Conservation (phyloP, 2,888 invertebrate species). For the Philhelius pedissequus region DNA sequence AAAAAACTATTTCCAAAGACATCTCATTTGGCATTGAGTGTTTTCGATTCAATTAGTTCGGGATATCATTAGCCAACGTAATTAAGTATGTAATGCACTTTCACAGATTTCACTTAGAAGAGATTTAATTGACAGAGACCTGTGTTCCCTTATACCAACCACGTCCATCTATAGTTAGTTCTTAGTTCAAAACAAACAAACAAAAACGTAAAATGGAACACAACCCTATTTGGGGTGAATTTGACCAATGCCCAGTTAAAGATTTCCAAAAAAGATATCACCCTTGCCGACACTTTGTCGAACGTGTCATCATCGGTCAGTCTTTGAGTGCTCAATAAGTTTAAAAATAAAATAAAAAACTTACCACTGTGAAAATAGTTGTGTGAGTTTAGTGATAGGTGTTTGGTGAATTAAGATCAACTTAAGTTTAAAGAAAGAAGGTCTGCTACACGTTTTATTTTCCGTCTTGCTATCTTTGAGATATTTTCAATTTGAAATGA, state of each 20-base stretch:
- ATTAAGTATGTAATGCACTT: conserved; percentile 57
- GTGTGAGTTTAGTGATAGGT: neutral
- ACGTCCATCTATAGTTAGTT: neutral
- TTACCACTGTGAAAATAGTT: neutral
- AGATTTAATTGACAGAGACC: conserved; percentile 25
- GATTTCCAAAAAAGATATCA: neutral
- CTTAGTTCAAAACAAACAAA: neutral
- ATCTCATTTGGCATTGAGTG: neutral
- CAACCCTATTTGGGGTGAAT: neutral
- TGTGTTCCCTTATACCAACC: neutral
- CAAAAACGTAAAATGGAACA: too few species aligned
- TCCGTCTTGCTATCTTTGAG: neutral
- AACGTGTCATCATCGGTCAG: neutral
- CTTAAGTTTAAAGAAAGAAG: neutral
- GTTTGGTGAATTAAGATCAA: neutral
- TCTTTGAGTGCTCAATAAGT: too few species aligned
- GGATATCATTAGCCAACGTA: conserved; percentile 38
- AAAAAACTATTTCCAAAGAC: neutral
- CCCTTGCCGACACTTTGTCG: neutral
- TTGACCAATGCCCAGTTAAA: conserved; percentile 6
- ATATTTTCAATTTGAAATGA: neutral
- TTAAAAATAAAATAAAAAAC: neutral
- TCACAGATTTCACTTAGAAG: conserved; percentile 36
- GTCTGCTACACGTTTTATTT: neutral
- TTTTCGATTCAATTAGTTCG: conserved; percentile 52